These are phyloP conservation scores for Cyrtodaria siliqua DNA, from an alignment of 2,888 invertebrate species.

Conservation along the genomic window DNA sequence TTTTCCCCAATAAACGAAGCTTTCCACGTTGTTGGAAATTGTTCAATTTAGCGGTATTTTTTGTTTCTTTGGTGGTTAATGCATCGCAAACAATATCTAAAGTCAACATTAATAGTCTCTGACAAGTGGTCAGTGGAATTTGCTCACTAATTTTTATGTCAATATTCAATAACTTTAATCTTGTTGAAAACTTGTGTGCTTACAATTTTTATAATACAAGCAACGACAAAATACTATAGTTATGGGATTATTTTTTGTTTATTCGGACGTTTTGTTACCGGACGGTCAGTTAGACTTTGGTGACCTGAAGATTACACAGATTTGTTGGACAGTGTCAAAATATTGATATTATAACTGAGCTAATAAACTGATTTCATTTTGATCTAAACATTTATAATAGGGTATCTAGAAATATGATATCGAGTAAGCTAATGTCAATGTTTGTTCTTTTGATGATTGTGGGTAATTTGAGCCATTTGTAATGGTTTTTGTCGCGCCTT, in stretches of 20 bases:
- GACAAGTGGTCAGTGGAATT: too few species aligned
- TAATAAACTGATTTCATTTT: conserved; percentile 49
- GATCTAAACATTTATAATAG: conserved; percentile 27
- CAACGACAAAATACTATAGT: neutral
- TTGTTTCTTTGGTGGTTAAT: too few species aligned
- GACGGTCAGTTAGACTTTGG: conserved; percentile 25
- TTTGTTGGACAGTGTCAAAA: conserved; percentile 39
- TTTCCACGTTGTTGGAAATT: neutral
- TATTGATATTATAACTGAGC: conserved; percentile 55
- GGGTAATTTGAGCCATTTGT: conserved; percentile 54
- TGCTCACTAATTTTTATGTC: too few species aligned
- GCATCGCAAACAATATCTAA: too few species aligned
- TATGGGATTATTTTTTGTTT: conserved; percentile 8
- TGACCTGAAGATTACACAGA: conserved; percentile 14
- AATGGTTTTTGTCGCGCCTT: conserved; percentile 56
- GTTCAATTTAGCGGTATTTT: too few species aligned
- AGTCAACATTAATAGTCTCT: too few species aligned
- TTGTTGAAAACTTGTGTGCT: too few species aligned
- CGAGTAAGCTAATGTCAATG: conserved; percentile 45
- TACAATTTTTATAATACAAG: neutral
- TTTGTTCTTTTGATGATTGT: conserved; percentile 38
- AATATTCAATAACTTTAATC: too few species aligned
- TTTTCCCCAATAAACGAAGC: conserved; percentile 1
- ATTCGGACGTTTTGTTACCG: conserved; percentile 6
- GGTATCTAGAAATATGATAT: conserved; percentile 29